phyloP scores from a whole-genome alignment of 2,888 invertebrate species.

The Temnothorax ravouxi region DNA sequence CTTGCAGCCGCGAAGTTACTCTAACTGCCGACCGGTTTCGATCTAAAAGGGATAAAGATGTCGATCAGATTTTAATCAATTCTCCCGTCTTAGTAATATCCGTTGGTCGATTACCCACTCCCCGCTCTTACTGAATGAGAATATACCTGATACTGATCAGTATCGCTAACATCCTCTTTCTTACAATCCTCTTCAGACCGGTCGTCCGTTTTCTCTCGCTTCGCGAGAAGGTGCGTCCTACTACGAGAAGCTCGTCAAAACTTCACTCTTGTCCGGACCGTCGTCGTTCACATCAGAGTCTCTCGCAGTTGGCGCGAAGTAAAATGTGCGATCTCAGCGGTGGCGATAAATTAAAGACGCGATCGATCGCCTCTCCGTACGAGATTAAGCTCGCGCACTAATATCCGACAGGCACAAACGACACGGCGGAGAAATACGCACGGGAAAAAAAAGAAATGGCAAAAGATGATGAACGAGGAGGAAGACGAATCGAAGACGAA shows the following conservation, averaged over 20 bases:
- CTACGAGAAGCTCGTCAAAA: conserved; percentile 58
- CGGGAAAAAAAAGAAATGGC: background rate
- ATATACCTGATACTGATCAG: conserved; percentile 66
- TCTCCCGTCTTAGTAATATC: conserved; percentile 31
- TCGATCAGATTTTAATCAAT: conserved; percentile 50
- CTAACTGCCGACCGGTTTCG: conserved; percentile 26
- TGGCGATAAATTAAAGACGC: conserved; percentile 24
- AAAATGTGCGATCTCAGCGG: conserved; percentile 29
- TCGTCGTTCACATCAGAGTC: conserved; percentile 24
- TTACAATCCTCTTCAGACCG: conserved; percentile 38
- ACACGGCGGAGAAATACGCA: background rate
- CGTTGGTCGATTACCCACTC: conserved; percentile 26
- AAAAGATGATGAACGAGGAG: conserved; percentile 9
- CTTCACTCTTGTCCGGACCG: conserved; percentile 64
- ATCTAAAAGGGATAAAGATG: conserved; percentile 47
- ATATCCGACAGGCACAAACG: conserved; percentile 60
- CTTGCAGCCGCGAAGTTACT: conserved; percentile 8
- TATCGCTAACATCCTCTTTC: conserved; percentile 67
- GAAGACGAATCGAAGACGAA: conserved; percentile 6
- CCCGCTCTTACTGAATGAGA: conserved; percentile 27
- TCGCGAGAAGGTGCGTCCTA: conserved; percentile 44
- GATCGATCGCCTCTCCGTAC: conserved; percentile 19
- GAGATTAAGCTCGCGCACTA: conserved; percentile 36
- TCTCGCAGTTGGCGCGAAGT: conserved; percentile 9
- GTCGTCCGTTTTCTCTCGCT: conserved; percentile 44